These are phyloP conservation scores for Pteria penguin DNA, from an alignment of 2,888 invertebrate species.

Conservation along the genomic window DNA sequence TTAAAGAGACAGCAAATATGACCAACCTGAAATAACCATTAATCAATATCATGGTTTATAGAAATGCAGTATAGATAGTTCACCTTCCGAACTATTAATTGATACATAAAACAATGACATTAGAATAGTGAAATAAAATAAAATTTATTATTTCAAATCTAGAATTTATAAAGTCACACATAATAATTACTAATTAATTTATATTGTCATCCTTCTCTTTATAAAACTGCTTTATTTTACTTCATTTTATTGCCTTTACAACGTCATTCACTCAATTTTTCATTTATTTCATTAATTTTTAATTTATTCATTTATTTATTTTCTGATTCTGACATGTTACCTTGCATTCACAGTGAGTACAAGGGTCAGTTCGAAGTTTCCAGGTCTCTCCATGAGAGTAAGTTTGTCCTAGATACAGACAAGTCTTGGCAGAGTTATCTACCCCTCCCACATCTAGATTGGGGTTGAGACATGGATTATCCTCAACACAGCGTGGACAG, in stretches of 20 bases:
- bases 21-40: slow-evolving; percentile 67
- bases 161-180: too few relatives aligned
- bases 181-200: too few relatives aligned
- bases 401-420: slow-evolving; percentile 56
- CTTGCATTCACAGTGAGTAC: slow-evolving; percentile 76
- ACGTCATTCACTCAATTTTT: neutral
- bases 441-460: slow-evolving; percentile 60
- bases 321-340: slow-evolving; percentile 50
- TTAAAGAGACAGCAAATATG: slow-evolving; percentile 68
- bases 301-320: neutral
- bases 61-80: too few relatives aligned
- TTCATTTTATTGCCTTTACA: too few relatives aligned
- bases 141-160: too few relatives aligned
- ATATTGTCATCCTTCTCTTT: too few relatives aligned
- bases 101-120: too few relatives aligned
- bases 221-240: too few relatives aligned
- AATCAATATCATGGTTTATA: too few relatives aligned
- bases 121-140: too few relatives aligned
- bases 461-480: slow-evolving; percentile 64
- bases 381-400: slow-evolving; percentile 65
- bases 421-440: slow-evolving; percentile 57
- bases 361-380: slow-evolving; percentile 67
- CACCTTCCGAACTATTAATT: too few relatives aligned
- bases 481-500: slow-evolving; percentile 86
- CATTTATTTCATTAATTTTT: neutral